Conservation (phyloP, 2,888 invertebrate genomes). For the Eristalis intricaria region DNA sequence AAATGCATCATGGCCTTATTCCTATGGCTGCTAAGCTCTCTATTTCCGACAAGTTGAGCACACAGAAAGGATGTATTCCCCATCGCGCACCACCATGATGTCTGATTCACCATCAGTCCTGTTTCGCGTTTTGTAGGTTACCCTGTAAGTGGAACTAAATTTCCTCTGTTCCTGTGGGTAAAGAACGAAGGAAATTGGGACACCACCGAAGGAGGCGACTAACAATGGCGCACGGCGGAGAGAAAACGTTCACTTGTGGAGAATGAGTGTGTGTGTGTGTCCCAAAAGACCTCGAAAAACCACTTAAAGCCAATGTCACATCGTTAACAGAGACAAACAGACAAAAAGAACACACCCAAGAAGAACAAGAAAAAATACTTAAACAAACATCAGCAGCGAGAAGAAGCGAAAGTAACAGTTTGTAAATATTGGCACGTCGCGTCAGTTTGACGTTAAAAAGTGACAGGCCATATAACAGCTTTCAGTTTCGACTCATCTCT, state of each 20-base stretch:
- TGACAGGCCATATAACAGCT: constrained; percentile 47
- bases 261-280: neutral
- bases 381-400: constrained; percentile 10
- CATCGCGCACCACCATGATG: neutral
- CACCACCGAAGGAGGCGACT: constrained; percentile 8
- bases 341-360: neutral
- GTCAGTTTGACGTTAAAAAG: constrained; percentile 53
- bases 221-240: neutral
- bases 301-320: constrained; percentile 23
- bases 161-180: constrained; percentile 23
- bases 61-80: constrained; percentile 2
- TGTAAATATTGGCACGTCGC: constrained; percentile 63
- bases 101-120: neutral
- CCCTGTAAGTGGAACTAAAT: constrained; percentile 35
- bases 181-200: constrained; percentile 45
- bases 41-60: constrained; percentile 50
- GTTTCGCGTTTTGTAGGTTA: constrained; percentile 17
- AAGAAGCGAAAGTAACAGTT: constrained; percentile 61
- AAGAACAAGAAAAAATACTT: constrained; percentile 7
- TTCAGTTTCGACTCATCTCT: constrained; percentile 52
- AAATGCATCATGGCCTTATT: neutral
- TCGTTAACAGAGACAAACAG: neutral
- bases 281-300: constrained; percentile 18
- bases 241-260: neutral
- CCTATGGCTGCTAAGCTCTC: constrained; percentile 26